Percentiles rank a stretch among this genome's conserved stretches.
These are phyloP conservation scores for Reticulitermes lucifugus DNA, from an alignment of 2,888 invertebrate genomes.

Conservation along the genomic window DNA sequence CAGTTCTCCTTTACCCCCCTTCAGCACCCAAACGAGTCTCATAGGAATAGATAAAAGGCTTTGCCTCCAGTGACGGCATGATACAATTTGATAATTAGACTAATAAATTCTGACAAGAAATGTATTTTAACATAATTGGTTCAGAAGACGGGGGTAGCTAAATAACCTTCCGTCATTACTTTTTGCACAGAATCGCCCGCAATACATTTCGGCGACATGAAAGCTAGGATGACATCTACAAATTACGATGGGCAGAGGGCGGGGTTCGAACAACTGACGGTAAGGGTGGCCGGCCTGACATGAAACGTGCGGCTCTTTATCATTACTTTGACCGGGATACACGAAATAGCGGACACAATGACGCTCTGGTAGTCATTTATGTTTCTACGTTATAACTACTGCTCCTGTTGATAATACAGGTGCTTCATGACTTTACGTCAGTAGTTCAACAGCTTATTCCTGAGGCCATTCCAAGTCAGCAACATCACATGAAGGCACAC, in stretches of 20 bases:
- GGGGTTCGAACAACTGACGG: constrained; percentile 1
- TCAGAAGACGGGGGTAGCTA: not conserved
- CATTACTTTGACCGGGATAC: too few species aligned
- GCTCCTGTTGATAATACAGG: too few species aligned
- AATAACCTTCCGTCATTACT: too few species aligned
- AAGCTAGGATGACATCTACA: not conserved
- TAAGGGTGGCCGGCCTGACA: not conserved
- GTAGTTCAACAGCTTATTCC: too few species aligned
- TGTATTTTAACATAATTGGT: constrained; percentile 3
- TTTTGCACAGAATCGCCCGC: too few species aligned
- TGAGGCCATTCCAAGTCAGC: too few species aligned
- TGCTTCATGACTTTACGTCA: too few species aligned
- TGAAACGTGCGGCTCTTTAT: not conserved
- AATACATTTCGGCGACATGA: not conserved
- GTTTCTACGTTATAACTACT: too few species aligned
- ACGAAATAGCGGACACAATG: too few species aligned
- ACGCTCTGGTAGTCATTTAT: too few species aligned
- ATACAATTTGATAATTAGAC: constrained; percentile 13
- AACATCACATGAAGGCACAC: too few species aligned
- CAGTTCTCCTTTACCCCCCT: not conserved
- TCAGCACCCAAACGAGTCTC: not conserved
- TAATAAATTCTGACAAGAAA: constrained; percentile 20
- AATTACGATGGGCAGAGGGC: not conserved
- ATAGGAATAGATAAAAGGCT: not conserved
- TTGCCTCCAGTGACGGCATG: not conserved